A percentile compares a stretch with the other conserved stretches of the same genome.
Conservation (phyloP, 2,888 invertebrate species). For the Agrotis exclamationis region DNA sequence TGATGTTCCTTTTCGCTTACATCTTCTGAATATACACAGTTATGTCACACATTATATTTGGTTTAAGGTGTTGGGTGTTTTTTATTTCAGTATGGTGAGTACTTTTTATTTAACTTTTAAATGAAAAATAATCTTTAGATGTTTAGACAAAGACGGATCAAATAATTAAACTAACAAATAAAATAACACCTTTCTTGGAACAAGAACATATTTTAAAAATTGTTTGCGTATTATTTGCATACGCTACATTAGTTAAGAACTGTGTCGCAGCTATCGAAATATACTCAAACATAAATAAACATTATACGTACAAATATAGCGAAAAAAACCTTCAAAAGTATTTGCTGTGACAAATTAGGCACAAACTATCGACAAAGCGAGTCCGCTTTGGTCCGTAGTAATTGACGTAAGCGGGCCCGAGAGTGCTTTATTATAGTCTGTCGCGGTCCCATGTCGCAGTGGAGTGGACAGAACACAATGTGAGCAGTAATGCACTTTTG, state of each 20-base stretch:
- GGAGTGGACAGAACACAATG: constrained; percentile 27
- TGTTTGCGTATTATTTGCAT: background rate
- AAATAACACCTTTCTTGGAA: background rate
- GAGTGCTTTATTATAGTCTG: constrained; percentile 56
- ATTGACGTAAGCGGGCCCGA: constrained; percentile 48
- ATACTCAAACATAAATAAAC: too few relatives aligned
- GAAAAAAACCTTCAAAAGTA: constrained; percentile 7
- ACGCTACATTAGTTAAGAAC: background rate
- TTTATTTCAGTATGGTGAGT: too few relatives aligned
- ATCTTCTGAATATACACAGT: background rate
- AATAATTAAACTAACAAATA: too few relatives aligned
- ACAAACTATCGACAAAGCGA: constrained; percentile 36
- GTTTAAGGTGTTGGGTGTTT: background rate
- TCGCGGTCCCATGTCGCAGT: constrained; percentile 17
- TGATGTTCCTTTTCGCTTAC: background rate
- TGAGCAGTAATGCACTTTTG: constrained; percentile 55
- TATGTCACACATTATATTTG: background rate
- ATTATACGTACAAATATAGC: too few relatives aligned
- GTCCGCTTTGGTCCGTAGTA: constrained; percentile 34
- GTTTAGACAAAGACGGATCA: too few relatives aligned
- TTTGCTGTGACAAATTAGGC: constrained; percentile 43
- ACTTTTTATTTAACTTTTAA: background rate
- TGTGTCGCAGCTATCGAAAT: background rate
- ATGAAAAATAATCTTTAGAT: background rate
- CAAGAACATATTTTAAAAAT: background rate